Evolutionary conservation across 1,140 invertebrate species (phyloP).

Genomic region (Pseudomyrmex pallidus): DNA sequence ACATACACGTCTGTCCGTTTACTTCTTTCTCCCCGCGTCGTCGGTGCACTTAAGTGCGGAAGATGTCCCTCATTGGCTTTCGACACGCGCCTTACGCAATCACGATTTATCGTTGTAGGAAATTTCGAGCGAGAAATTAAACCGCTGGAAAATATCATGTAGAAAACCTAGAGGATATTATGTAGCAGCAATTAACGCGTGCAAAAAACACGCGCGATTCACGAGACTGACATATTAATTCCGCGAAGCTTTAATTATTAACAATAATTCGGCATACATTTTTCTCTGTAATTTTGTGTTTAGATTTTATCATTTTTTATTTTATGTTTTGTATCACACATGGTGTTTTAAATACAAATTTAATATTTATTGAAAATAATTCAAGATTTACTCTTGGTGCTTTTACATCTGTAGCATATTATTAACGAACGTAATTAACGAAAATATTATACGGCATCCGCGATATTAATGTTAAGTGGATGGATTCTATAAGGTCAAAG

Average conservation of each 20-base stretch:
- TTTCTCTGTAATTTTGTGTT: background rate
- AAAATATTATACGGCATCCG: background rate
- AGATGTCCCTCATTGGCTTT: constrained; percentile 4
- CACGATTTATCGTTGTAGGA: background rate
- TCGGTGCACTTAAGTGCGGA: constrained; percentile 4
- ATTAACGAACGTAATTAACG: background rate
- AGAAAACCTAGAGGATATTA: too few species aligned
- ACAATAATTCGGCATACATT: too few species aligned
- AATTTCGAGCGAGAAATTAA: constrained; percentile 30
- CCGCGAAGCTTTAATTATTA: background rate
- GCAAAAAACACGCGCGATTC: too few species aligned
- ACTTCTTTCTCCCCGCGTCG: background rate
- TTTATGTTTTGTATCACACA: too few species aligned
- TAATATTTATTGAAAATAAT: background rate
- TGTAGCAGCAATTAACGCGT: background rate
- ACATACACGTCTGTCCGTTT: background rate
- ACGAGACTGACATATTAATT: too few species aligned
- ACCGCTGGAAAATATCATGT: background rate
- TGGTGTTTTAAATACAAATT: background rate
- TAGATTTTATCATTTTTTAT: background rate
- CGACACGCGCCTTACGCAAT: constrained; percentile 33
- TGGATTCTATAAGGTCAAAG: constrained; percentile 1
- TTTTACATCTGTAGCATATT: background rate
- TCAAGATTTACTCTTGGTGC: background rate
- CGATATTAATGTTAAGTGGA: background rate